Base-by-base conservation (phyloP, 2,113 vertebrate genomes). In the Ciconia maguari region DNA sequence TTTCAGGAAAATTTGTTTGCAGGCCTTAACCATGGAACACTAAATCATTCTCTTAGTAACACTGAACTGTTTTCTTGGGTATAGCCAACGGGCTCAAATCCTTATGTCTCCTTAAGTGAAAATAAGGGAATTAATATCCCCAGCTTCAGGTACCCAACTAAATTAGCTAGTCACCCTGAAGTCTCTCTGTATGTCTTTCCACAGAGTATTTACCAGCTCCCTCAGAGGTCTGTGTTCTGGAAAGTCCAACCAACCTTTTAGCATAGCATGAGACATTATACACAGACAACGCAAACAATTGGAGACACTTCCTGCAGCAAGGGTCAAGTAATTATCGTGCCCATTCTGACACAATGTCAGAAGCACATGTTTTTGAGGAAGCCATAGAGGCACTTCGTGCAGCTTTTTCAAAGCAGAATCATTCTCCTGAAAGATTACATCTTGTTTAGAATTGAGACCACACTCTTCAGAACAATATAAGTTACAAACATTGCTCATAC, bases 21-120 rank as follows among this genome's bases (percentile, higher is more conserved):
- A 42, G 15, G 15, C 5, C 38, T 71, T 79, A 75, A 32, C 29
- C 1, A 0, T 2, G 4, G 49, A 80, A 36, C 20, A 54, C 24
- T 30, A 19, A 66, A 48, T 60, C 19, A 52, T 46, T 62, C 19
- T 57, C 25, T 57, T 49, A 49, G 25, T 61, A 89, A 72, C 44
- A 48, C 8, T 48, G 57, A 89, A 36, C 8, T 76, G 22, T 60
- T n/a, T n/a, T 66, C 22, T 36, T 38, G 3, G 8, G 5, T 32
- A 22, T 19, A 90, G 48, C 22, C 13, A 92, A 27, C 9, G 30
- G 62, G 44, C 17, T 72, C 22, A 69, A 84, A 88, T 77, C 13
- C 41, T 80, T 75, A 30, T 30, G 2, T 75, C 7, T 52, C 41
- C 55, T 48, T 19, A 83, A 66, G 17, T 15, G 7, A 87, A 96